Evolutionary conservation across 2,113 vertebrate genomes (phyloP).

Genomic region (Mohoua ochrocephala): DNA sequence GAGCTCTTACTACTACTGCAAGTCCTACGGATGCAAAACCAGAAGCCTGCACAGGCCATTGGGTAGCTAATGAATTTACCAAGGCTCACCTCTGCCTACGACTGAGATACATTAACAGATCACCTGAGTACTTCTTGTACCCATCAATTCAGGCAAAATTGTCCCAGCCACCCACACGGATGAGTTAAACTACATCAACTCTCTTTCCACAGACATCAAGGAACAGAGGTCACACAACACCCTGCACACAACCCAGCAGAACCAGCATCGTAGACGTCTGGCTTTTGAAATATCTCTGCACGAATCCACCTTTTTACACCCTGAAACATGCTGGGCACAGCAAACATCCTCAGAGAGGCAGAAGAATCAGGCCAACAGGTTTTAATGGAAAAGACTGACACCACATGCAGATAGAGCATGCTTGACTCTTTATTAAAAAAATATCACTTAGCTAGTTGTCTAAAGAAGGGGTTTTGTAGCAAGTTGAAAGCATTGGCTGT

Average conservation of each 20-base stretch:
- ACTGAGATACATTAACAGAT: background rate
- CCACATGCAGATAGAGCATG: background rate
- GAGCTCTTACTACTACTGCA: background rate
- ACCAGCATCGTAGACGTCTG: background rate
- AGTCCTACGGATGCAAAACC: background rate
- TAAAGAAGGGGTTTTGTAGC: background rate
- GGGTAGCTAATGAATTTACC: background rate
- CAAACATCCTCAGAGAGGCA: background rate
- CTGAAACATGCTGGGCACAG: background rate
- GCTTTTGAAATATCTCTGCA: background rate
- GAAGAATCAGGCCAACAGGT: background rate
- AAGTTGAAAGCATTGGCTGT: background rate
- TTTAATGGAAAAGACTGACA: background rate
- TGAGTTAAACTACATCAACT: background rate
- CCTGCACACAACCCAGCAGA: background rate
- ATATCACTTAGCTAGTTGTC: background rate
- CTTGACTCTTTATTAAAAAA: background rate
- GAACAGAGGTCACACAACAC: fast-evolving
- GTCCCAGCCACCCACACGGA: background rate
- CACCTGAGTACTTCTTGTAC: background rate
- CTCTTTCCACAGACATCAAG: background rate
- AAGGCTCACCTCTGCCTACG: background rate
- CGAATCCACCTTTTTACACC: background rate
- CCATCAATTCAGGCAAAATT: background rate
- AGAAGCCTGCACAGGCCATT: background rate